Evolutionary conservation across 1,140 invertebrate species (phyloP).

Genomic region (Yoshiicerus persimilis): DNA sequence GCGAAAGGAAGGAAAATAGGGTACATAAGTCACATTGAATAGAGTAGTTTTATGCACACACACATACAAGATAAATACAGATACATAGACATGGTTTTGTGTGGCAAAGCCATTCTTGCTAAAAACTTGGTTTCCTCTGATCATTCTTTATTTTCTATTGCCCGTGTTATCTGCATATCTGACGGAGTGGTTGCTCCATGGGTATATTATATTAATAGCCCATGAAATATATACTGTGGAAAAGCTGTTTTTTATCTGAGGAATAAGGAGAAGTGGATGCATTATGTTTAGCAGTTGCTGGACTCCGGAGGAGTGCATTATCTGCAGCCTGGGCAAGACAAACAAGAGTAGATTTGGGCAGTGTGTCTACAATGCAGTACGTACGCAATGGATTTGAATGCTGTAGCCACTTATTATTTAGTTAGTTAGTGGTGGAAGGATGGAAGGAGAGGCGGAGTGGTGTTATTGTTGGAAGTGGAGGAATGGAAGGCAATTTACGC

Average conservation of each 20-base stretch:
- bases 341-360: neutral
- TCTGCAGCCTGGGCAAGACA: neutral
- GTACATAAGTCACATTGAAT: neutral
- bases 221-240: too few species aligned
- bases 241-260: too few species aligned
- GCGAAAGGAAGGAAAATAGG: neutral
- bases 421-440: neutral
- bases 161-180: neutral
- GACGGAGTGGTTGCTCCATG: too few species aligned
- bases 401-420: neutral
- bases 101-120: neutral
- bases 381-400: neutral
- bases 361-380: neutral
- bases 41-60: neutral
- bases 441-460: too few species aligned
- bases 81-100: neutral
- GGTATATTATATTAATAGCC: too few species aligned
- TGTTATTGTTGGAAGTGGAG: too few species aligned
- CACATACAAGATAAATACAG: neutral
- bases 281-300: too few species aligned
- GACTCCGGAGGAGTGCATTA: neutral
- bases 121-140: neutral
- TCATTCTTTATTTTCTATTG: neutral
- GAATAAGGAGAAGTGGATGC: too few species aligned
- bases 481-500: too few species aligned